Evolutionary conservation across 1,140 invertebrate species (phyloP).

Genomic region (Micrasema longulum): DNA sequence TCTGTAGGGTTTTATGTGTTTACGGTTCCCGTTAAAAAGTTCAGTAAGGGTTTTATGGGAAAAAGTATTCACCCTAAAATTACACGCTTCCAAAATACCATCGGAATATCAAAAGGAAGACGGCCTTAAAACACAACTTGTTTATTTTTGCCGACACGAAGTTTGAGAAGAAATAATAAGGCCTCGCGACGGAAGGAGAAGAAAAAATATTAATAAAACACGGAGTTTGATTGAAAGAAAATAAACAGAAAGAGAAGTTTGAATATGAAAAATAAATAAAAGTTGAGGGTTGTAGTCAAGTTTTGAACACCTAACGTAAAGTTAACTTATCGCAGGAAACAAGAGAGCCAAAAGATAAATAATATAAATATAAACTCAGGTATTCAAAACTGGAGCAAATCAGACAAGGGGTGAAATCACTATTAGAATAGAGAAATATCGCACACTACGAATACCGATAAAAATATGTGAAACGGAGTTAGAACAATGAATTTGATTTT

Average conservation of each 20-base stretch:
- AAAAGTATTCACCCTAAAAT: constrained; percentile 29
- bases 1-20: constrained; percentile 33
- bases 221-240: constrained; percentile 12
- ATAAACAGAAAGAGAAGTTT: background rate
- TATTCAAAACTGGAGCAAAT: too few species aligned
- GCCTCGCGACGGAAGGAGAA: background rate
- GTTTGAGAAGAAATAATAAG: constrained; percentile 3
- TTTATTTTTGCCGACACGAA: constrained; percentile 11
- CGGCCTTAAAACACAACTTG: constrained; percentile 26
- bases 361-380: too few species aligned
- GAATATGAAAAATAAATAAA: background rate
- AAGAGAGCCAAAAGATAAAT: too few species aligned
- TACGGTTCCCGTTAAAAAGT: constrained; percentile 26
- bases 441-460: too few species aligned
- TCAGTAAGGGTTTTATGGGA: constrained; percentile 24
- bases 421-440: too few species aligned
- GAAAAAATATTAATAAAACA: constrained; percentile 2
- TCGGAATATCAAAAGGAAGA: constrained; percentile 25
- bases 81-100: constrained; percentile 26
- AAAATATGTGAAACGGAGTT: too few species aligned
- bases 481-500: too few species aligned
- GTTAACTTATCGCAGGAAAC: too few species aligned
- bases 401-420: too few species aligned
- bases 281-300: background rate
- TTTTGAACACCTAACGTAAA: background rate